These are phyloP conservation scores for Drosophila cognata DNA, from an alignment of 2,888 invertebrate genomes.

Conservation along the genomic window DNA sequence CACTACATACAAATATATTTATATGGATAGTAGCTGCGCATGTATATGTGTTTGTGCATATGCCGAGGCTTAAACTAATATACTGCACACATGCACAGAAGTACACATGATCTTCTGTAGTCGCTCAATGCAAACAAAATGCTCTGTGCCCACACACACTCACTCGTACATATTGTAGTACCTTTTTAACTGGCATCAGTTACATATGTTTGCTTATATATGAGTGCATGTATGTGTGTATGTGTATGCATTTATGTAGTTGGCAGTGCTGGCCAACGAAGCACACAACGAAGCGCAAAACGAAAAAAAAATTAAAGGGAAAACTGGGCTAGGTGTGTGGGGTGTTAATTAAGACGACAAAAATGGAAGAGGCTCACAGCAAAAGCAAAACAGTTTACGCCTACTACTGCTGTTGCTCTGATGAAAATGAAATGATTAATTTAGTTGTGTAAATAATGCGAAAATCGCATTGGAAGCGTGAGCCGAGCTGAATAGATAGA, in stretches of 20 bases:
- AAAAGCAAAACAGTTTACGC: conserved; percentile 39
- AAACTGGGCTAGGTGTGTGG: conserved; percentile 49
- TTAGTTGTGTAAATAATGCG: conserved; percentile 54
- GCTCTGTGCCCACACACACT: conserved; percentile 32
- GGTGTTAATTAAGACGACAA: conserved; percentile 64
- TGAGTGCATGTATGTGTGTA: background rate
- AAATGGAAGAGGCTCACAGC: conserved; percentile 35
- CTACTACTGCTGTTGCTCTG: conserved; percentile 13
- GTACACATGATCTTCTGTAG: conserved; percentile 48
- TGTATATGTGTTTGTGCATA: conserved; percentile 23
- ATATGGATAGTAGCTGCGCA: background rate
- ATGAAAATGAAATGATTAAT: conserved; percentile 65
- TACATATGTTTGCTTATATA: conserved; percentile 20
- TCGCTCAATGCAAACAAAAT: conserved; percentile 51
- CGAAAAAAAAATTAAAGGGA: conserved; percentile 29
- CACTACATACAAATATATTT: background rate
- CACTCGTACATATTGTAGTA: conserved; percentile 30
- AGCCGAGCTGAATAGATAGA: conserved; percentile 30
- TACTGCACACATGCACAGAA: conserved; percentile 9
- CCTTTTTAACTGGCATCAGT: conserved; percentile 48
- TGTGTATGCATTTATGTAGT: conserved; percentile 25
- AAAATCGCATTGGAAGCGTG: conserved; percentile 59
- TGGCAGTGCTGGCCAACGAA: conserved; percentile 52
- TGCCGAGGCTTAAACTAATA: conserved; percentile 42
- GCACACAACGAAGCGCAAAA: conserved; percentile 54